Percentiles rank a stretch among this genome's conserved stretches.
phyloP scores from a whole-genome alignment of 2,888 invertebrate species.

The Cotesia congregata region DNA sequence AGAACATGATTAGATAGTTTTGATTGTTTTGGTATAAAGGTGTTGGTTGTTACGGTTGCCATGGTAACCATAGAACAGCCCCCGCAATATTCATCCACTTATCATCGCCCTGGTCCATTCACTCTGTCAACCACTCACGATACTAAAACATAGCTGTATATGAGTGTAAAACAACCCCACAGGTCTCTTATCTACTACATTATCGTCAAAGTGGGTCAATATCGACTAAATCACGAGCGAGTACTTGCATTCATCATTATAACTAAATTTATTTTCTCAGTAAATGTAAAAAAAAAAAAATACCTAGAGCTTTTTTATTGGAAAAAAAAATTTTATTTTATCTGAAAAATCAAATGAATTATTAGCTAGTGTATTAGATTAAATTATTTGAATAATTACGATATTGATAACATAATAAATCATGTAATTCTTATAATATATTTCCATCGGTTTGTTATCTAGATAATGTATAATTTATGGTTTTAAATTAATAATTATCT shows the following conservation, averaged over 20 bases:
- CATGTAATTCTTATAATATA: too few species aligned
- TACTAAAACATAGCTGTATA: background rate
- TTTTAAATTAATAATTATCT: too few species aligned
- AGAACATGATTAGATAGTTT: background rate
- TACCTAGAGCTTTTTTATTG: too few species aligned
- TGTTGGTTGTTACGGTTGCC: constrained; percentile 68
- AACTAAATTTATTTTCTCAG: constrained; percentile 1
- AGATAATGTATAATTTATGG: too few species aligned
- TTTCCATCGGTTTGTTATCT: too few species aligned
- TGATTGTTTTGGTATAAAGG: constrained; percentile 48
- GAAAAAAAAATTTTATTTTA: too few species aligned
- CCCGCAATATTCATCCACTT: constrained; percentile 55
- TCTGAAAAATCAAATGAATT: too few species aligned
- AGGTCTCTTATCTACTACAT: constrained; percentile 37
- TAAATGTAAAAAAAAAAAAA: background rate
- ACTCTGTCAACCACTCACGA: constrained; percentile 45
- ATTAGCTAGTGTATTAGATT: too few species aligned
- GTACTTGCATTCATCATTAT: constrained; percentile 42
- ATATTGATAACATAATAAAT: too few species aligned
- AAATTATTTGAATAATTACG: too few species aligned
- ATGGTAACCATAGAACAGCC: constrained; percentile 62
- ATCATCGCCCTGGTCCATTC: constrained; percentile 45
- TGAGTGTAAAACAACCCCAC: constrained; percentile 36
- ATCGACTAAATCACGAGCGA: constrained; percentile 64
- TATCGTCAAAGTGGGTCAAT: constrained; percentile 66